Evolutionary conservation across 2,797 vertebrate species (phyloP).

Genomic region (Eupleurogrammus muticus): DNA sequence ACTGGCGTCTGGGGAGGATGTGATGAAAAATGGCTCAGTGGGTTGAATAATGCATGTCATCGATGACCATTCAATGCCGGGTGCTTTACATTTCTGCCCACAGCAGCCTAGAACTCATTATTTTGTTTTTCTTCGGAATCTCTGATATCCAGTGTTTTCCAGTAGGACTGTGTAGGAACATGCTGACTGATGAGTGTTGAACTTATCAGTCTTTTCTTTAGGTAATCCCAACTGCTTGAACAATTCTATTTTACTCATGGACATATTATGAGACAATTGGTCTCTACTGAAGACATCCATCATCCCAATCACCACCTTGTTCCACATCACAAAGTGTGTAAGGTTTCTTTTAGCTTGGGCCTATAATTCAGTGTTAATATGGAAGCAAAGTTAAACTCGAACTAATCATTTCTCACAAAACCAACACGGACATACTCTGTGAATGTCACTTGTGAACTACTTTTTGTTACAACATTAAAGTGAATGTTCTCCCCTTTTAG

Average conservation of each 20-base stretch:
- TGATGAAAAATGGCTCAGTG: conserved; percentile 39
- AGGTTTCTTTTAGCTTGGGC: conserved; percentile 13
- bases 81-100: neutral
- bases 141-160: neutral
- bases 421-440: neutral
- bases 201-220: neutral
- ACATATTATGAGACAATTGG: conserved; percentile 6
- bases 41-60: conserved; percentile 62
- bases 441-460: neutral
- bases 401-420: neutral
- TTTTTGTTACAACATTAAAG: neutral
- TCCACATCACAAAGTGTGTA: conserved; percentile 18
- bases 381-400: neutral
- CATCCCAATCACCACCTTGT: neutral
- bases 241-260: conserved; percentile 28
- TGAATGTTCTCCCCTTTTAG: neutral
- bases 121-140: neutral
- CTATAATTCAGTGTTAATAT: neutral
- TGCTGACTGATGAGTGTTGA: too few species aligned
- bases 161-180: neutral
- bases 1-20: conserved; percentile 21
- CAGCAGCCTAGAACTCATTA: neutral
- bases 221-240: conserved; percentile 5
- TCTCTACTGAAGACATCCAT: conserved; percentile 1
- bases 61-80: conserved; percentile 35